Evolutionary conservation across 2,113 vertebrate genomes (phyloP).

Genomic region (Sigmodon hispidus): DNA sequence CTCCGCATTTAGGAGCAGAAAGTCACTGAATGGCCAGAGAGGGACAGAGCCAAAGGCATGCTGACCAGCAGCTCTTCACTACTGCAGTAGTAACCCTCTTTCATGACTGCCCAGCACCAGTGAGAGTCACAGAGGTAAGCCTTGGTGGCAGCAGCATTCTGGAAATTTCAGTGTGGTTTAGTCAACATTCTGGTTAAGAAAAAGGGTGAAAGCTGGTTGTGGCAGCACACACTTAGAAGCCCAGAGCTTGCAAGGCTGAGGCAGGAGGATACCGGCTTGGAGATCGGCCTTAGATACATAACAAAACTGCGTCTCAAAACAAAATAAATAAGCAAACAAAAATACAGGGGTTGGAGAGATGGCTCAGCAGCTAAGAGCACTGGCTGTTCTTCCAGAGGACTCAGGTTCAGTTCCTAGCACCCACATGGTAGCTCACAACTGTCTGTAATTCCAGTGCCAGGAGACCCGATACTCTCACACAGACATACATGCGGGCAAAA

Average conservation of each 20-base stretch:
- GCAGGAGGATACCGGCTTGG: background rate
- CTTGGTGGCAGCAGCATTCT: background rate
- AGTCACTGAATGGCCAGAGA: constrained; percentile 23
- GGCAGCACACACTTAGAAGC: background rate
- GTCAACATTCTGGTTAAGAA: background rate
- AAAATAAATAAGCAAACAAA: too few relatives aligned
- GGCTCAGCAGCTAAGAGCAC: too few relatives aligned
- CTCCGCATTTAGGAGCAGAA: constrained; percentile 41
- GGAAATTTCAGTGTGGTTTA: background rate
- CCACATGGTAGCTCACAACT: too few relatives aligned
- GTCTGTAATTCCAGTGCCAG: too few relatives aligned
- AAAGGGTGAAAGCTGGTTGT: background rate
- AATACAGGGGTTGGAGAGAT: too few relatives aligned
- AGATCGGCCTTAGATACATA: background rate
- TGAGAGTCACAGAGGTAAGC: background rate
- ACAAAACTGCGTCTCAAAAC: background rate
- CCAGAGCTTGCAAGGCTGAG: too few relatives aligned
- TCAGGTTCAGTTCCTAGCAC: too few relatives aligned
- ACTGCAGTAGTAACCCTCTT: background rate
- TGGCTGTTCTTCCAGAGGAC: too few relatives aligned
- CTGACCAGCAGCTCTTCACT: background rate
- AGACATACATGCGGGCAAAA: too few relatives aligned
- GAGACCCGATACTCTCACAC: too few relatives aligned
- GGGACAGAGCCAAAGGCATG: background rate
- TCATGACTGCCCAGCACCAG: background rate